Conservation (phyloP, 2,113 vertebrate genomes). For the Brachyhypopomus occidentalis region DNA sequence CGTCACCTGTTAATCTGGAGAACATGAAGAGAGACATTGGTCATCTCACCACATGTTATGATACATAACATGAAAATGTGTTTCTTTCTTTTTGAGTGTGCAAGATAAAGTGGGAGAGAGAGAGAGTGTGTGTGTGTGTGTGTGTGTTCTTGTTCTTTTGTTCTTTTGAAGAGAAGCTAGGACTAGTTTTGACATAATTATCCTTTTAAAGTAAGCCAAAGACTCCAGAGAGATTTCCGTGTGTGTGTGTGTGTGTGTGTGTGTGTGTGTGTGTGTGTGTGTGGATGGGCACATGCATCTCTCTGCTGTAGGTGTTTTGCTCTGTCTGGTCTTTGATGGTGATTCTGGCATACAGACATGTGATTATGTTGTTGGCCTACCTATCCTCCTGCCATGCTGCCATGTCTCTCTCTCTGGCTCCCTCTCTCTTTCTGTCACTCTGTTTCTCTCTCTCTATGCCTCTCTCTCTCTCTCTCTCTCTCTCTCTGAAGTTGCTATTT, state of each 20-base stretch:
- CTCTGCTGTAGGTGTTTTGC: constrained; percentile 14
- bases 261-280: neutral
- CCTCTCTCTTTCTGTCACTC: neutral
- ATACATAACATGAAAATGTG: neutral
- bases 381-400: neutral
- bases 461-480: neutral
- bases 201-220: constrained; percentile 25
- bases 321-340: constrained; percentile 28
- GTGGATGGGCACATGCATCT: neutral
- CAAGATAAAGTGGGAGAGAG: neutral
- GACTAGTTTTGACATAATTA: constrained; percentile 30
- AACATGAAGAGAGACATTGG: neutral
- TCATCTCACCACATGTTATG: neutral
- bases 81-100: neutral
- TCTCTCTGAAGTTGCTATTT: neutral
- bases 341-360: constrained; percentile 17
- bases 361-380: constrained; percentile 13
- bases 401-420: neutral
- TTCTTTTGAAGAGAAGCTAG: constrained; percentile 16
- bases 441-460: neutral
- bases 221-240: neutral
- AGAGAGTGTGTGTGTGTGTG: no score
- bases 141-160: neutral
- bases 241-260: constrained; percentile 36
- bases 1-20: neutral